A percentile compares a stretch with the other conserved stretches of the same genome.
phyloP scores from a whole-genome alignment of 1,140 invertebrate species.

The Artemia franciscana region DNA sequence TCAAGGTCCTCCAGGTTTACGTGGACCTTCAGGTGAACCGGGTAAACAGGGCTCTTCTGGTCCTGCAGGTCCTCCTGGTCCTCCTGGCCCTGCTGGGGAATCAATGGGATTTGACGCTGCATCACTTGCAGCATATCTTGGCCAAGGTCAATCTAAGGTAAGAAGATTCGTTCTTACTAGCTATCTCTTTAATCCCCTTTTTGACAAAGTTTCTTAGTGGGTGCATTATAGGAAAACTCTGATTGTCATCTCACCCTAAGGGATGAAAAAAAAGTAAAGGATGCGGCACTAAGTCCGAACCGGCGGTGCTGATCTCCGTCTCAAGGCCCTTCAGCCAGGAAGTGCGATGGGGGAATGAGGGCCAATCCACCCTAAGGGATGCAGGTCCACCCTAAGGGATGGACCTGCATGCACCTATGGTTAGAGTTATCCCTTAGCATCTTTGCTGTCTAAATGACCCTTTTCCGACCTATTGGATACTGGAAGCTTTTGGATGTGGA shows the following conservation, averaged over 20 bases:
- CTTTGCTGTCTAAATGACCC: too few species aligned
- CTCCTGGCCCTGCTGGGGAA: conserved; percentile 27
- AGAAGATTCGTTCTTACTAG: conserved; percentile 1
- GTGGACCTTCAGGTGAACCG: conserved; percentile 36
- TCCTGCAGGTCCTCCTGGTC: conserved; percentile 40
- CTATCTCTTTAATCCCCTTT: neutral
- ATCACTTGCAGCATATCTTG: conserved; percentile 41
- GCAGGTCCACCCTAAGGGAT: too few species aligned
- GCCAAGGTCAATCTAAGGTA: conserved; percentile 28
- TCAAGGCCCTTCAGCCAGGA: too few species aligned
- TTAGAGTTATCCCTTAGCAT: too few species aligned
- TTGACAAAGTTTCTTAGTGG: too few species aligned
- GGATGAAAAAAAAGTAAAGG: neutral
- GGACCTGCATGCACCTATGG: too few species aligned
- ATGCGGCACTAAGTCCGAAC: neutral
- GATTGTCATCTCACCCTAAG: neutral
- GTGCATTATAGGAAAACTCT: neutral
- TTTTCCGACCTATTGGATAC: too few species aligned
- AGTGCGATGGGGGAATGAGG: too few species aligned
- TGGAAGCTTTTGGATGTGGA: too few species aligned
- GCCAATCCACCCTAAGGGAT: too few species aligned
- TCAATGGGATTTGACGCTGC: conserved; percentile 37
- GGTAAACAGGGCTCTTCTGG: conserved; percentile 41
- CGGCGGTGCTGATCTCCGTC: too few species aligned
- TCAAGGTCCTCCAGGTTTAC: conserved; percentile 34